Conservation (phyloP, 2,888 invertebrate genomes). For the Caenorhabditis sulstoni region DNA sequence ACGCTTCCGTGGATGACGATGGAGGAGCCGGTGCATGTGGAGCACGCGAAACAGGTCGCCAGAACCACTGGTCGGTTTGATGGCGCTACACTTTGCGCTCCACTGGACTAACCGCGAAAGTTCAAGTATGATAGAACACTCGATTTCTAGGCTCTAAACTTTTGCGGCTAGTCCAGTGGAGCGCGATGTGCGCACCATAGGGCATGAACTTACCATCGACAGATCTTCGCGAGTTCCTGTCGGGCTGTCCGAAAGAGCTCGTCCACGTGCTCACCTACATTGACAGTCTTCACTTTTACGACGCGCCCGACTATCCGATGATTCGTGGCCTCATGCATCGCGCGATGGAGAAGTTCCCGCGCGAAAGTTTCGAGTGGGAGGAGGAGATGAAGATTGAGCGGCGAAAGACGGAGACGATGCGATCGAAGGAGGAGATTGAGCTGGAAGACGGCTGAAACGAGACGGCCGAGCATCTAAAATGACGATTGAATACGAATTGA, state of each 20-base stretch:
- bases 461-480: neutral
- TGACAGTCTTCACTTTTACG: constrained; percentile 69
- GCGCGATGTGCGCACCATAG: too few relatives aligned
- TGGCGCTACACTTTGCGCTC: neutral
- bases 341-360: constrained; percentile 20
- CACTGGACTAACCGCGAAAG: too few relatives aligned
- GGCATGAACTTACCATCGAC: too few relatives aligned
- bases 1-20: constrained; percentile 70
- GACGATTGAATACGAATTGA: neutral
- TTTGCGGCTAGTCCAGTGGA: too few relatives aligned
- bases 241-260: constrained; percentile 73
- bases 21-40: constrained; percentile 59
- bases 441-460: constrained; percentile 33
- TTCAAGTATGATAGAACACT: too few relatives aligned
- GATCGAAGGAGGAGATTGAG: constrained; percentile 36
- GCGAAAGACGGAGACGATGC: constrained; percentile 11
- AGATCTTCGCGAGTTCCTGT: constrained; percentile 63
- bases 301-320: constrained; percentile 69
- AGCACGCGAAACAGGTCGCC: constrained; percentile 51
- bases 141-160: too few relatives aligned
- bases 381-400: constrained; percentile 34
- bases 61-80: constrained; percentile 33
- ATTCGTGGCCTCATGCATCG: constrained; percentile 58
- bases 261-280: constrained; percentile 62
- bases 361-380: constrained; percentile 37